Percentiles rank a stretch among this genome's conserved stretches.
These are phyloP conservation scores for Lagocephalus sceleratus DNA, from an alignment of 2,797 vertebrate species.

Conservation along the genomic window DNA sequence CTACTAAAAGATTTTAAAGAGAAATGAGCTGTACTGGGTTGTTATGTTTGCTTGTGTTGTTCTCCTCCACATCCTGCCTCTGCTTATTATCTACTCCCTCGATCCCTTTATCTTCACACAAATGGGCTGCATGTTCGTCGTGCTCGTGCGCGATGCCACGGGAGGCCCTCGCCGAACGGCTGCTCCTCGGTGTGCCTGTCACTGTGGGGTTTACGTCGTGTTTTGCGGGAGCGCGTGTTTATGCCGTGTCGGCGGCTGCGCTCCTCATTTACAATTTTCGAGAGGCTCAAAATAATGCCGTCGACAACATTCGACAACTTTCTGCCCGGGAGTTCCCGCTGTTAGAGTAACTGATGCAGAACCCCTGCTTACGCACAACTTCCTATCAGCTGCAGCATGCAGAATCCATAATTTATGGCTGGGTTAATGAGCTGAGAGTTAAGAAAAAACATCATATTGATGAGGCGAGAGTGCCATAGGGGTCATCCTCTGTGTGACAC, in stretches of 20 bases:
- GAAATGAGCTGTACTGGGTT: slow-evolving; percentile 3
- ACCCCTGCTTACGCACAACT: slow-evolving; percentile 28
- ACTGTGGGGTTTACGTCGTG: slow-evolving; percentile 11
- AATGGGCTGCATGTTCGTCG: slow-evolving; percentile 18
- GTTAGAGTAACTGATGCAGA: slow-evolving; percentile 26
- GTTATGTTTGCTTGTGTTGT: slow-evolving; percentile 16
- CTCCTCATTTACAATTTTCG: slow-evolving; percentile 25
- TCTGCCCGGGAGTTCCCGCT: slow-evolving; percentile 17
- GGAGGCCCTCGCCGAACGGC: slow-evolving; percentile 7
- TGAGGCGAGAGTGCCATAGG: slow-evolving; percentile 37
- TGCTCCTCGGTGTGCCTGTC: slow-evolving; percentile 22
- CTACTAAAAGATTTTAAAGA: not conserved
- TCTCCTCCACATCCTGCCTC: slow-evolving; percentile 1
- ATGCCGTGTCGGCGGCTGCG: slow-evolving; percentile 17
- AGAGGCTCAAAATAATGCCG: slow-evolving; percentile 27
- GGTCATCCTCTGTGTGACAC: slow-evolving; percentile 50
- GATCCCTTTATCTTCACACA: slow-evolving; percentile 22
- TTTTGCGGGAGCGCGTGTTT: slow-evolving; percentile 20
- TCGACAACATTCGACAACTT: slow-evolving; percentile 1
- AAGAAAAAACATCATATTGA: slow-evolving; percentile 55
- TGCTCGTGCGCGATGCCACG: not conserved
- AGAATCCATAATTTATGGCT: slow-evolving; percentile 54
- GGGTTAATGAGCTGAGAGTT: slow-evolving; percentile 56
- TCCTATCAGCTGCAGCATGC: slow-evolving; percentile 42
- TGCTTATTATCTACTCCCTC: slow-evolving; percentile 18